A percentile compares a stretch with the other conserved stretches of the same genome.
Conservation (phyloP, 2,888 invertebrate species). For the Dryobota labecula region DNA sequence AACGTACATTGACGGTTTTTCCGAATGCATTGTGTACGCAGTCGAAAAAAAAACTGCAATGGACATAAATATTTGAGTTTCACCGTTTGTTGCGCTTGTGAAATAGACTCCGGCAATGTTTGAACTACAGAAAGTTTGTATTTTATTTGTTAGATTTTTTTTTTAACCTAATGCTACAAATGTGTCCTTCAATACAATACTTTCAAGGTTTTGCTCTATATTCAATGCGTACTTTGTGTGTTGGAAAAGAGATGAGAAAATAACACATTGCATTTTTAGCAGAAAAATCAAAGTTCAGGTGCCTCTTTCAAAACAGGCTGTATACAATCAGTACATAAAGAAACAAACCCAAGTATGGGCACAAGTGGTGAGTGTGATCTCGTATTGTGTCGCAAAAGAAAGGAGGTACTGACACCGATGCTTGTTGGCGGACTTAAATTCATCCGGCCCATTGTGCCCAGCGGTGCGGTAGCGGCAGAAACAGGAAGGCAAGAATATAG, state of each 20-base stretch:
- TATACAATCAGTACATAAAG: slow-evolving; percentile 30
- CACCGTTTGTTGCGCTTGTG: slow-evolving; percentile 5
- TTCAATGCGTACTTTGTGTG: background rate
- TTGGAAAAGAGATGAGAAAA: background rate
- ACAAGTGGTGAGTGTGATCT: slow-evolving; percentile 65
- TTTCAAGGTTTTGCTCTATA: background rate
- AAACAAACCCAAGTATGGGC: slow-evolving; percentile 51
- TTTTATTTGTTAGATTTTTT: slow-evolving; percentile 22
- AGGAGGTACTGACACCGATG: slow-evolving; percentile 62
- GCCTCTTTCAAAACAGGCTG: background rate
- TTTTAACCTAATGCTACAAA: slow-evolving; percentile 12
- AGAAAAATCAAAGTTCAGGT: background rate
- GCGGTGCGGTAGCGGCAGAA: slow-evolving; percentile 22
- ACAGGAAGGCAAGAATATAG: slow-evolving; percentile 56
- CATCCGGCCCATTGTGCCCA: slow-evolving; percentile 60
- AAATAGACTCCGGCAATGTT: slow-evolving; percentile 27
- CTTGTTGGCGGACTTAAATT: slow-evolving; percentile 62
- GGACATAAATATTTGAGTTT: slow-evolving; percentile 22
- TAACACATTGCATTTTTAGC: too few relatives aligned
- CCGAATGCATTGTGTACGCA: slow-evolving; percentile 5
- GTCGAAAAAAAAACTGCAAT: slow-evolving; percentile 32
- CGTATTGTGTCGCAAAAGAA: slow-evolving; percentile 65
- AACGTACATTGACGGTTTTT: slow-evolving; percentile 14
- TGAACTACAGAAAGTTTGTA: slow-evolving; percentile 15
- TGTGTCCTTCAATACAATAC: slow-evolving; percentile 7